A percentile compares a stretch with the other conserved stretches of the same genome.
These are phyloP conservation scores for Empidonax traillii DNA, from an alignment of 2,113 vertebrate genomes.

Conservation along the genomic window DNA sequence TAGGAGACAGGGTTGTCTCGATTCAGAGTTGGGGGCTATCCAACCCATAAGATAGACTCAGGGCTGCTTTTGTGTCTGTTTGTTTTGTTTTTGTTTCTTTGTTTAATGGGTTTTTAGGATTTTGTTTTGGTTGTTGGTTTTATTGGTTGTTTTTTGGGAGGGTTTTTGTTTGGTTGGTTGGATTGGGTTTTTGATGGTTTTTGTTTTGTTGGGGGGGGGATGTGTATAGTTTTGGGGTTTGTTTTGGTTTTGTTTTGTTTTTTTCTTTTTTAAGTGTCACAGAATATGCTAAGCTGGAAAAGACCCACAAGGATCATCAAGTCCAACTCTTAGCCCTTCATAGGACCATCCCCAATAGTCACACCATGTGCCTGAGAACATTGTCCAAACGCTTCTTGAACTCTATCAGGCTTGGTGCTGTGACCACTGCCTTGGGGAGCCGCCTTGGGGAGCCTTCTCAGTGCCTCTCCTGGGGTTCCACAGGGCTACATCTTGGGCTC, in stretches of 20 bases:
- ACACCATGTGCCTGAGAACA: background rate
- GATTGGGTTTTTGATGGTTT: too few species aligned
- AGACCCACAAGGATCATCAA: background rate
- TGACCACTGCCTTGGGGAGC: background rate
- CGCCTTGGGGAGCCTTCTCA: background rate
- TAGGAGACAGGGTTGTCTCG: background rate
- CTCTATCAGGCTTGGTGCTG: background rate
- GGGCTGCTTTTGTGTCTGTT: background rate
- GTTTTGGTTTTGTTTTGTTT: background rate
- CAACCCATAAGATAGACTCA: background rate
- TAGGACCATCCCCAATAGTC: background rate
- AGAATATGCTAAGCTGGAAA: too few species aligned
- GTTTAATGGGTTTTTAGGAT: too few species aligned
- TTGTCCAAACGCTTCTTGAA: background rate
- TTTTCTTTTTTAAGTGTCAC: background rate
- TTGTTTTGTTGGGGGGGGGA: background rate
- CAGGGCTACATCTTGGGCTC: background rate
- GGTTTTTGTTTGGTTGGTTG: background rate
- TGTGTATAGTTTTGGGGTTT: background rate
- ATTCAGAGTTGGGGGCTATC: background rate
- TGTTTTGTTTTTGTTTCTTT: background rate
- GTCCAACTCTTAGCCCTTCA: background rate
- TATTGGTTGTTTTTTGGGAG: background rate
- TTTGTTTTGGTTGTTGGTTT: background rate
- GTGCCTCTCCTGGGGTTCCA: background rate